A percentile compares a stretch with the other conserved stretches of the same genome.
Conservation (phyloP, 2,888 invertebrate species). For the Amphimallon solstitiale region DNA sequence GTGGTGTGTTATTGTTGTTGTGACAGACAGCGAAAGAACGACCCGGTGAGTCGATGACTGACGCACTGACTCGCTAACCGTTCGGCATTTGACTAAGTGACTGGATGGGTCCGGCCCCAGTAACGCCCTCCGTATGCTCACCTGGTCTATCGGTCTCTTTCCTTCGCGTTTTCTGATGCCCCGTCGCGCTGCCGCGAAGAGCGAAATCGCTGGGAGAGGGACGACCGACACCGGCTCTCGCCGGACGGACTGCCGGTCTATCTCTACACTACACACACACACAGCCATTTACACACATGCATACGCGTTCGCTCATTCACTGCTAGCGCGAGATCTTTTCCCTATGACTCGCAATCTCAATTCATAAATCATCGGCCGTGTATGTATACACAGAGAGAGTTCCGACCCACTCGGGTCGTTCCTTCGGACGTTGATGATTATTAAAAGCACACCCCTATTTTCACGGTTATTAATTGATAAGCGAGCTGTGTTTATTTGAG, state of each 20-base stretch:
- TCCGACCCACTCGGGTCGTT: too few relatives aligned
- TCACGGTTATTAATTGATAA: too few relatives aligned
- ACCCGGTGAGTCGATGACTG: slow-evolving; percentile 46
- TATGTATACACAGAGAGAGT: too few relatives aligned
- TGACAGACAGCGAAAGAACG: slow-evolving; percentile 41
- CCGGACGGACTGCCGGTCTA: slow-evolving; percentile 43
- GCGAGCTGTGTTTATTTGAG: too few relatives aligned
- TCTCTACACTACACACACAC: slow-evolving; percentile 63
- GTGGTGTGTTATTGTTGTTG: slow-evolving; percentile 46
- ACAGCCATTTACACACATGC: too few relatives aligned
- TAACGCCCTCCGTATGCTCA: slow-evolving; percentile 61
- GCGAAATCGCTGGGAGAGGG: slow-evolving; percentile 56
- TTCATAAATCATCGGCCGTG: too few relatives aligned
- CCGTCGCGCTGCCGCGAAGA: not conserved
- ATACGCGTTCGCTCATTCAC: too few relatives aligned
- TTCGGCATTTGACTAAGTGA: slow-evolving; percentile 63
- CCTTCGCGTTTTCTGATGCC: not conserved
- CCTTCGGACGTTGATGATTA: too few relatives aligned
- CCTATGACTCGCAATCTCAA: too few relatives aligned
- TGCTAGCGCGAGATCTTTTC: too few relatives aligned
- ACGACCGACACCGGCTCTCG: slow-evolving; percentile 44
- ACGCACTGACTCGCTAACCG: slow-evolving; percentile 54
- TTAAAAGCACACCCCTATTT: too few relatives aligned
- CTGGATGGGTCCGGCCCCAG: slow-evolving; percentile 58
- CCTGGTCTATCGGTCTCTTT: slow-evolving; percentile 48